Evolutionary conservation across 2,797 vertebrate genomes (phyloP).

Genomic region (Darevskia nairensis): DNA sequence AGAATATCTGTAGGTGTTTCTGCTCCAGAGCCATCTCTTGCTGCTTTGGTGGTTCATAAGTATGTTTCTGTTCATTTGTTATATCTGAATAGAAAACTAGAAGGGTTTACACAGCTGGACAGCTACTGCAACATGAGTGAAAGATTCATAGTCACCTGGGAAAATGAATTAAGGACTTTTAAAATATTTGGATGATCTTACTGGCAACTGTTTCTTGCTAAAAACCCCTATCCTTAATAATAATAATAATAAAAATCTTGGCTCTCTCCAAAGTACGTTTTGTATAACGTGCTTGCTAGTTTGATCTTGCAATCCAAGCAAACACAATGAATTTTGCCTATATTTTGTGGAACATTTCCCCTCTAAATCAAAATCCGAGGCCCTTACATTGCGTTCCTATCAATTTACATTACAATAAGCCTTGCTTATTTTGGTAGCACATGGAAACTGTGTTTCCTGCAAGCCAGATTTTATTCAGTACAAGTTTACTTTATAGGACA

Average conservation of each 20-base stretch:
- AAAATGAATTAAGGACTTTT: background rate
- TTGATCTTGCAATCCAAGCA: conserved; percentile 18
- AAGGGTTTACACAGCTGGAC: conserved; percentile 26
- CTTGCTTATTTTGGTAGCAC: conserved; percentile 21
- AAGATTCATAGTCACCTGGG: conserved; percentile 17
- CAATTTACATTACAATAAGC: conserved; percentile 42
- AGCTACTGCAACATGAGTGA: conserved; percentile 22
- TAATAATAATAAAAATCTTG: conserved; percentile 24
- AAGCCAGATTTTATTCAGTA: conserved; percentile 11
- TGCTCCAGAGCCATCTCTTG: conserved; percentile 27
- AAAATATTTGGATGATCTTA: conserved; percentile 38
- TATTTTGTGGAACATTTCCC: conserved; percentile 5
- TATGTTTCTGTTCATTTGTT: conserved; percentile 38
- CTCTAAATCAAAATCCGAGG: conserved; percentile 1
- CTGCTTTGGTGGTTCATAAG: conserved; percentile 31
- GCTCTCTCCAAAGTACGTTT: background rate
- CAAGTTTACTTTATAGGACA: conserved; percentile 27
- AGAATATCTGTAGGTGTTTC: background rate
- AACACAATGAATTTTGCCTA: conserved; percentile 29
- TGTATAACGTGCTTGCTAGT: conserved; percentile 19
- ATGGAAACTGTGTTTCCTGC: background rate
- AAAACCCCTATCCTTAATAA: conserved; percentile 5
- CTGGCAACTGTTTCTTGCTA: conserved; percentile 31
- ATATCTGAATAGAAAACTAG: conserved; percentile 23
- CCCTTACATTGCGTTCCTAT: conserved; percentile 20